phyloP scores from a whole-genome alignment of 2,797 vertebrate genomes.

The Mergus octosetaceus region DNA sequence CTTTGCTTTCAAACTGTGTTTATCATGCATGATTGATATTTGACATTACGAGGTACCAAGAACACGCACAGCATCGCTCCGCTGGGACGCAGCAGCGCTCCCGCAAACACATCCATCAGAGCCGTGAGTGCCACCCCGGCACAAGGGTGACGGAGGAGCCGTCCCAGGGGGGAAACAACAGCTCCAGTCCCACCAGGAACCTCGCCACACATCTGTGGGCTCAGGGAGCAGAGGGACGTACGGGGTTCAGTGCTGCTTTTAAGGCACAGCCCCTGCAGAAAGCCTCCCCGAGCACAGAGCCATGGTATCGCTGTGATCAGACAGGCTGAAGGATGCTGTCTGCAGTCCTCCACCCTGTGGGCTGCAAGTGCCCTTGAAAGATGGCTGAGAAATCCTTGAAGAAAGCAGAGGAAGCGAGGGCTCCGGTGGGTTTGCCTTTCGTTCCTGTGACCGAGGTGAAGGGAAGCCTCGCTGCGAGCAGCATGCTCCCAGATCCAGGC shows the following conservation, averaged over 20 bases:
- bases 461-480: not conserved
- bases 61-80: not conserved
- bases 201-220: fast-evolving
- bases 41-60: not conserved
- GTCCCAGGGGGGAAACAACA: fast-evolving
- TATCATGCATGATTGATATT: not conserved
- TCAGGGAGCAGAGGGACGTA: not conserved
- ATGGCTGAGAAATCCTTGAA: not conserved
- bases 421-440: not conserved
- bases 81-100: not conserved
- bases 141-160: not conserved
- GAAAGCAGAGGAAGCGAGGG: not conserved
- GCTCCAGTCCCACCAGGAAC: not conserved
- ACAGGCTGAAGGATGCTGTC: not conserved
- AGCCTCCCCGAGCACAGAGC: not conserved
- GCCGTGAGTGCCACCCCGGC: fast-evolving
- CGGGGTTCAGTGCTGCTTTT: fast-evolving
- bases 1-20: not conserved
- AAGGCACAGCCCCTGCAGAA: not conserved
- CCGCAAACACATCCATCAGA: not conserved
- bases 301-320: not conserved
- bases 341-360: not conserved
- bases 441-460: not conserved
- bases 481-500: not conserved
- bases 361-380: constrained; percentile 10